Percentiles rank a stretch among this genome's conserved stretches.
Evolutionary conservation across 2,113 vertebrate species (phyloP).

Genomic region (Mus pahari): DNA sequence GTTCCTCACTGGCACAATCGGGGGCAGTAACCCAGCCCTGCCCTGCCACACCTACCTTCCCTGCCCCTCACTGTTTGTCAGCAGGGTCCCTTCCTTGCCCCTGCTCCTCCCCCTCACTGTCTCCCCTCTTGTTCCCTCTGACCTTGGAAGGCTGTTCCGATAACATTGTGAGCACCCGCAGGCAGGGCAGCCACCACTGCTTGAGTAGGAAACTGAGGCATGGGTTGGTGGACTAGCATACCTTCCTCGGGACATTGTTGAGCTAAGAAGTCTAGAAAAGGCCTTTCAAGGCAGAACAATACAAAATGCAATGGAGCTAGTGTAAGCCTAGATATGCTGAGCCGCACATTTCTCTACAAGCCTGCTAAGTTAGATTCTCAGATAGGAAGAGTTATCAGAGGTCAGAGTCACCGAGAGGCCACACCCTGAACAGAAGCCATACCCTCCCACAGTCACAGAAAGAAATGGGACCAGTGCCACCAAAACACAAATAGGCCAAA

Average conservation of each 20-base stretch:
- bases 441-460: background rate
- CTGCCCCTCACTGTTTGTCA: background rate
- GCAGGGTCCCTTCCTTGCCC: background rate
- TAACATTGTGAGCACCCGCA: background rate
- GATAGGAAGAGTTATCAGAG: background rate
- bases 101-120: too few relatives aligned
- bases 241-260: background rate
- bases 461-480: background rate
- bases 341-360: background rate
- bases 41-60: background rate
- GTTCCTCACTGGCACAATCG: background rate
- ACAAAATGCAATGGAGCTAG: background rate
- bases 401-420: background rate
- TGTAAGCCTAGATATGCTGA: background rate
- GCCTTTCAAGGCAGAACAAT: background rate
- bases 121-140: background rate
- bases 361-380: background rate
- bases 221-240: accelerated
- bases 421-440: background rate
- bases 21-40: background rate
- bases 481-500: background rate
- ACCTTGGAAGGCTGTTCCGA: background rate
- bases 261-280: background rate
- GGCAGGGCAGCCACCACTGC: background rate
- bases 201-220: background rate